Conservation (phyloP, 2,797 vertebrate species). For the Leuciscus waleckii region DNA sequence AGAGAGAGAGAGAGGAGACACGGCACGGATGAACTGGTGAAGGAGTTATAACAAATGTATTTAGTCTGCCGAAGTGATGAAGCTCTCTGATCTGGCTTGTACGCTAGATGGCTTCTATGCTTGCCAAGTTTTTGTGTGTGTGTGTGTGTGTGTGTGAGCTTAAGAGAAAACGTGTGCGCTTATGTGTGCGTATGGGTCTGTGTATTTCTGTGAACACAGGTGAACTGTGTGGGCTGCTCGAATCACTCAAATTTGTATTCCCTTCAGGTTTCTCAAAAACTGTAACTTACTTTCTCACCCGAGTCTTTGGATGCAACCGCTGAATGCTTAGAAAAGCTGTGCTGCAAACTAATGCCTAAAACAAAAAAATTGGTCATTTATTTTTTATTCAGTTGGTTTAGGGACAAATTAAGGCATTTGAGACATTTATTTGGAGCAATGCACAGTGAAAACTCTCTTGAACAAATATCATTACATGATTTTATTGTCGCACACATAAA, state of each 20-base stretch:
- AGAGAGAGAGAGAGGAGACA: slow-evolving; percentile 6
- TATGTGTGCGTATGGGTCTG: slow-evolving; percentile 45
- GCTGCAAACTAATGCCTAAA: slow-evolving; percentile 32
- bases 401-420: neutral
- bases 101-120: slow-evolving; percentile 38
- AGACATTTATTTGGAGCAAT: neutral
- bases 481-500: neutral
- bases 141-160: slow-evolving; percentile 50
- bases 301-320: slow-evolving; percentile 29
- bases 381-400: slow-evolving; percentile 5
- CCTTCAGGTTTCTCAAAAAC: slow-evolving; percentile 62
- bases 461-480: neutral
- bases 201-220: slow-evolving; percentile 50
- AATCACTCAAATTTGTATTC: slow-evolving; percentile 49
- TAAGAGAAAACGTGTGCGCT: slow-evolving; percentile 26
- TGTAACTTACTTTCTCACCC: slow-evolving; percentile 58
- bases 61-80: slow-evolving; percentile 62
- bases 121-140: slow-evolving; percentile 51
- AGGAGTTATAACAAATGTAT: slow-evolving; percentile 52
- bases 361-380: neutral
- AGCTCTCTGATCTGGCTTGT: slow-evolving; percentile 56
- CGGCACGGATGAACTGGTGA: slow-evolving; percentile 46
- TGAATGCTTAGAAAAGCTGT: slow-evolving; percentile 1
- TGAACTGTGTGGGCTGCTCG: slow-evolving; percentile 63
- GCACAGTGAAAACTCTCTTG: neutral